These are phyloP conservation scores for Gymnoscopelus microlampas DNA, from an alignment of 2,797 vertebrate genomes.

Conservation along the genomic window DNA sequence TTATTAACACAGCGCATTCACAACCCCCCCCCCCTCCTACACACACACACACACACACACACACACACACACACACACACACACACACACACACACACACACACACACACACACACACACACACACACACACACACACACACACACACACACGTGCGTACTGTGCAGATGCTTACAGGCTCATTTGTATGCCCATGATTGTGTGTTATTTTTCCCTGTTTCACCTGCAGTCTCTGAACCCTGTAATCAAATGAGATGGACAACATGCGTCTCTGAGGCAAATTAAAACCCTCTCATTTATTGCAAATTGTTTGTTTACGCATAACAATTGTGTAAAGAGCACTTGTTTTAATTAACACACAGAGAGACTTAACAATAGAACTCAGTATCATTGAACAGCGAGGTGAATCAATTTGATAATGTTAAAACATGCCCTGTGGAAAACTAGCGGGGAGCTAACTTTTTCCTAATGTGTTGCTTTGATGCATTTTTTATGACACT, in stretches of 20 bases:
- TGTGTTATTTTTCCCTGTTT: background rate
- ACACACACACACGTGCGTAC: background rate
- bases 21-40: constrained; percentile 12
- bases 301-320: background rate
- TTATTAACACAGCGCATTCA: constrained; percentile 14
- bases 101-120: background rate
- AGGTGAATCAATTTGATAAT: background rate
- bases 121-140: background rate
- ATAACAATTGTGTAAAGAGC: background rate
- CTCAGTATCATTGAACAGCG: background rate
- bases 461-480: background rate
- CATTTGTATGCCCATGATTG: background rate
- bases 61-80: constrained; percentile 13
- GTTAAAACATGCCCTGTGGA: background rate
- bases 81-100: background rate
- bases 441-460: background rate
- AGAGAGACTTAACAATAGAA: background rate
- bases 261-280: background rate
- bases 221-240: background rate
- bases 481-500: background rate
- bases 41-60: constrained; percentile 19
- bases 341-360: background rate
- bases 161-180: background rate
- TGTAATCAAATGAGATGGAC: constrained; percentile 2
- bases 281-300: background rate